These are phyloP conservation scores for Toxotes chatareus DNA, from an alignment of 2,113 vertebrate genomes.

Conservation along the genomic window DNA sequence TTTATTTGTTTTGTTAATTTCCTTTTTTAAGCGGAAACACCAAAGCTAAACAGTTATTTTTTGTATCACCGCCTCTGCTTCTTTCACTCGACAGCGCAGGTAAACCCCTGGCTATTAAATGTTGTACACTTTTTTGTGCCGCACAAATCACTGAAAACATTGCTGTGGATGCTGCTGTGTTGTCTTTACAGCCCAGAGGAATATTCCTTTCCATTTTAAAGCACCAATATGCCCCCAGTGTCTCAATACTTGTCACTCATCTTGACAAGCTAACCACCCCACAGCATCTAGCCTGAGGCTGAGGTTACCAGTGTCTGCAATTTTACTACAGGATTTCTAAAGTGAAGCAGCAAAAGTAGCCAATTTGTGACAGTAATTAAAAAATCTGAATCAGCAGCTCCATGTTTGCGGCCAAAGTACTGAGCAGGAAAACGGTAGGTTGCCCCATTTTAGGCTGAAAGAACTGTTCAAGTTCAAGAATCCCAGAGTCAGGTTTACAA, in stretches of 20 bases:
- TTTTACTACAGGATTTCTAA: neutral
- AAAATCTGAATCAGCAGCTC: neutral
- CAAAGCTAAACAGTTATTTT: neutral
- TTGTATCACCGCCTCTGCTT: neutral
- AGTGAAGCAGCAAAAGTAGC: neutral
- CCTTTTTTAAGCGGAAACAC: neutral
- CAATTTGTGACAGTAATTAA: slow-evolving; percentile 4
- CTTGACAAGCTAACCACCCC: slow-evolving; percentile 13
- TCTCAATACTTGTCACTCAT: slow-evolving; percentile 20
- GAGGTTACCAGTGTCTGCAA: neutral
- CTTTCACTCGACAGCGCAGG: neutral
- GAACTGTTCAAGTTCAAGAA: neutral
- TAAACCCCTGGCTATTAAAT: neutral
- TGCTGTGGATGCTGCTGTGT: neutral
- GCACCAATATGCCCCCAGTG: slow-evolving; percentile 1
- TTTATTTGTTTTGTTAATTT: neutral
- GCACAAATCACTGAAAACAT: slow-evolving; percentile 10
- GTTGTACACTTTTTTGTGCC: neutral
- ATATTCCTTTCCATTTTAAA: slow-evolving; percentile 12
- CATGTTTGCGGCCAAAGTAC: neutral
- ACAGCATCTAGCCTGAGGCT: slow-evolving; percentile 20
- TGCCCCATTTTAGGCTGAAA: neutral
- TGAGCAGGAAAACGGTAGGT: neutral
- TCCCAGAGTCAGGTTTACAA: neutral
- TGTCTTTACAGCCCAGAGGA: slow-evolving; percentile 4